Evolutionary conservation across 1,140 invertebrate species (phyloP), one percentile per base, ranked within the genome.

Genomic region (Drosophila ogumai): DNA sequence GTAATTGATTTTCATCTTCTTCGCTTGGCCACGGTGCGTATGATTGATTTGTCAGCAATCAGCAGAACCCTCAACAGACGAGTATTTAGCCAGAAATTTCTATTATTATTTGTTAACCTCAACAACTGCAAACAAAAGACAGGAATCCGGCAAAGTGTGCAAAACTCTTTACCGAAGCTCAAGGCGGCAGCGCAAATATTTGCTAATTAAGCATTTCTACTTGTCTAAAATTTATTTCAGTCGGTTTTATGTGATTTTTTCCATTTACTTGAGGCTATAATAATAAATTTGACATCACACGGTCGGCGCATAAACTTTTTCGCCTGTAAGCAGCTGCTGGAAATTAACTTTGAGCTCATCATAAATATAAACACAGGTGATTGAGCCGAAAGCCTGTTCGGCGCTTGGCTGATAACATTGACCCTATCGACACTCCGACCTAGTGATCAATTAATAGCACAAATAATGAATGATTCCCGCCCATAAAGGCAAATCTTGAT

Each of bases 281-380:
- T 88, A 87, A 87, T 87, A 88, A 88, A 80, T 77, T 87, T 87
- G 84, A 87, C 84, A 87, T 87, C 80, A 87, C 81, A 55, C 52
- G 52, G 52, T 9, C 52, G 52, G 19, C 75, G 75, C 82, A 87
- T 82, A 88, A 75, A 88, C 58, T 65, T 68, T 47, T 79, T 47
- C 60, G 36, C 38, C 50, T 84, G 81, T 85, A 84, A 84, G 44
- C 66, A 58, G 49, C 54, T 55, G 58, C 58, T 63, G 64, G 47
- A 55, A 55, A 60, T 56, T 34, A 56, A 32, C 32, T 46, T 60
- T 50, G 36, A 60, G 63, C 58, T 73, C 55, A 43, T 63, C 55
- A 67, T 15, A 55, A 55, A 55, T 15, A 38, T 22, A 55, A 52
- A 40, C 43, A 47, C 40, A 54, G 46, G 40, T 68, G 61, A 77